phyloP scores from a whole-genome alignment of 2,888 invertebrate genomes.

The Amphipyra berbera region DNA sequence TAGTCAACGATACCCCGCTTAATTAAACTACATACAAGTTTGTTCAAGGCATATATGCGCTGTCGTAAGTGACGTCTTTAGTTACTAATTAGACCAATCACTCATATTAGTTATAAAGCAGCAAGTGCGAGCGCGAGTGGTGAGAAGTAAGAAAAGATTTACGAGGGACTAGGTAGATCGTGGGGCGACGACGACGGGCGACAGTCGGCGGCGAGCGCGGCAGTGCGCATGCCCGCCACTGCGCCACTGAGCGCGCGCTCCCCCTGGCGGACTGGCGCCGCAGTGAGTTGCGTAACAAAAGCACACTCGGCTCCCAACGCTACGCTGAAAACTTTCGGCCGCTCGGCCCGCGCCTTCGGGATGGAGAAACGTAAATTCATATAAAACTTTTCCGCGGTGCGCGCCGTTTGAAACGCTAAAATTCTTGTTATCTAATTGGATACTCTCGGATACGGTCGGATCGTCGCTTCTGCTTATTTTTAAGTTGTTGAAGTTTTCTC shows the following conservation, averaged over 20 bases:
- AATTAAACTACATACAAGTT: constrained; percentile 5
- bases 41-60: constrained; percentile 15
- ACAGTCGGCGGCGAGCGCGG: constrained; percentile 47
- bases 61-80: constrained; percentile 16
- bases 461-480: constrained; percentile 70
- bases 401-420: constrained; percentile 65
- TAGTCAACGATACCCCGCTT: constrained; percentile 10
- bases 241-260: constrained; percentile 87
- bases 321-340: constrained; percentile 85
- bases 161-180: constrained; percentile 56
- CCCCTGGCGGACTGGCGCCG: constrained; percentile 87
- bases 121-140: constrained; percentile 65
- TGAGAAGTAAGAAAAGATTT: constrained; percentile 70
- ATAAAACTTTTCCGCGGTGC: constrained; percentile 86
- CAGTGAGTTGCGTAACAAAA: constrained; percentile 89
- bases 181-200: constrained; percentile 48
- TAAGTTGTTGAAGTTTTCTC: constrained; percentile 75
- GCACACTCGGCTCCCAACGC: constrained; percentile 85
- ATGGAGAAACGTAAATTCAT: constrained; percentile 80
- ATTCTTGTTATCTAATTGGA: constrained; percentile 48
- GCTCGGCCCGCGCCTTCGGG: constrained; percentile 78
- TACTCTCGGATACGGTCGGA: constrained; percentile 55
- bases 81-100: constrained; percentile 47
- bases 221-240: constrained; percentile 88
- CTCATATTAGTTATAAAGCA: constrained; percentile 49